phyloP scores from a whole-genome alignment of 1,140 invertebrate species.

The Oncopodura yosiiana region DNA sequence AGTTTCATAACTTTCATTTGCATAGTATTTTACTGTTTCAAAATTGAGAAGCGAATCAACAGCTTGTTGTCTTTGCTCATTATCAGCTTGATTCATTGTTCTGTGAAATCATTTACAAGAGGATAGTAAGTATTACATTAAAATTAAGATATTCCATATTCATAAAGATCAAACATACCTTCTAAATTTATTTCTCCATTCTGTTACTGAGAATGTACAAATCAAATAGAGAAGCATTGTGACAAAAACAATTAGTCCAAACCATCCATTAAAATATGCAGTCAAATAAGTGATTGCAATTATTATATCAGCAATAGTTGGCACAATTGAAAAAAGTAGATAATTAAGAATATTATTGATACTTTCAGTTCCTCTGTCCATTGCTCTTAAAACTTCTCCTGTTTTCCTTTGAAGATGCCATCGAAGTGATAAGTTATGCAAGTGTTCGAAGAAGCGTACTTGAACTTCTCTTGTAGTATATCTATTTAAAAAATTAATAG shows the following conservation, averaged over 20 bases:
- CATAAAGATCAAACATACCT: too few species aligned
- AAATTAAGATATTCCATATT: constrained; percentile 50
- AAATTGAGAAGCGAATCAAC: constrained; percentile 57
- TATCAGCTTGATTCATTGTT: constrained; percentile 50
- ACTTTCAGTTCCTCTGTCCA: constrained; percentile 52
- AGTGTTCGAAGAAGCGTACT: constrained; percentile 46
- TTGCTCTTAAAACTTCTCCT: constrained; percentile 51
- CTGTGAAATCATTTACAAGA: too few species aligned
- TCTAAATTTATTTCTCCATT: constrained; percentile 40
- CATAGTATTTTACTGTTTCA: constrained; percentile 58
- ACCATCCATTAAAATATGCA: constrained; percentile 50
- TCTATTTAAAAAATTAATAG: too few species aligned
- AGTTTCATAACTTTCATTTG: constrained; percentile 49
- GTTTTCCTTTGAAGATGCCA: constrained; percentile 55
- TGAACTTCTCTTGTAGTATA: constrained; percentile 50
- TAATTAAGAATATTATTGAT: constrained; percentile 50
- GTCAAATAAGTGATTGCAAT: constrained; percentile 54
- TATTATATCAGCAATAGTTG: constrained; percentile 53
- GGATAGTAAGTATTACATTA: constrained; percentile 48
- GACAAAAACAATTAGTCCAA: constrained; percentile 52
- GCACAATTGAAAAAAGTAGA: constrained; percentile 44
- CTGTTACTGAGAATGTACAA: constrained; percentile 33
- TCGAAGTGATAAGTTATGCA: constrained; percentile 43
- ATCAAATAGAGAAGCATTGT: constrained; percentile 51
- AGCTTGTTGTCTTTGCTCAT: constrained; percentile 46